Evolutionary conservation across 2,113 vertebrate species (phyloP).

Genomic region (Aplodontia rufa): DNA sequence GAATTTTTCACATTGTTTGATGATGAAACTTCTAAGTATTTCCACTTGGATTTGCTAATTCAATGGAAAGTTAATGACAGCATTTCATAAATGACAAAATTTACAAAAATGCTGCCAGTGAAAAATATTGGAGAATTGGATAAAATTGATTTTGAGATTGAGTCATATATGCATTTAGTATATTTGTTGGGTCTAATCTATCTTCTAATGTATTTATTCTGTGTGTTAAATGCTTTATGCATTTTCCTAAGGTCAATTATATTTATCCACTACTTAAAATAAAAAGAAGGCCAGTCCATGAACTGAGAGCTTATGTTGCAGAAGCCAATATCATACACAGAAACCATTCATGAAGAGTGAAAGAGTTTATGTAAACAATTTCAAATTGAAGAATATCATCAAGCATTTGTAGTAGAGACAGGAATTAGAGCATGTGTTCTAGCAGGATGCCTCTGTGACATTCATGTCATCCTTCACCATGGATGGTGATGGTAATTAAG

Average conservation of each 20-base stretch:
- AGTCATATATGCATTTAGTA: background rate
- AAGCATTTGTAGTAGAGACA: background rate
- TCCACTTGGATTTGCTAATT: constrained; percentile 8
- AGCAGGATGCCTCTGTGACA: background rate
- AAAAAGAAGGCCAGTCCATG: background rate
- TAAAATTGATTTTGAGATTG: background rate
- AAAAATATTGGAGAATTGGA: background rate
- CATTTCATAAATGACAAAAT: background rate
- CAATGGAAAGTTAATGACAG: background rate
- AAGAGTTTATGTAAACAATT: background rate
- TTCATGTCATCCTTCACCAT: background rate
- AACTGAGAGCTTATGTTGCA: background rate
- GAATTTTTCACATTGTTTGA: constrained; percentile 28
- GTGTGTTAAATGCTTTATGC: background rate
- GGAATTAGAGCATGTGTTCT: background rate
- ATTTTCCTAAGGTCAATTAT: background rate
- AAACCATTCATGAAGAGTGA: background rate
- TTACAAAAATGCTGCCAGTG: background rate
- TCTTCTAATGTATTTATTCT: background rate
- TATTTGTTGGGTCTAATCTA: background rate
- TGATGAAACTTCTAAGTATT: background rate
- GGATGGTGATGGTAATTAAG: background rate
- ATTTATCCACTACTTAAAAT: background rate
- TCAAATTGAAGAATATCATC: background rate
- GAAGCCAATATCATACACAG: background rate